These are phyloP conservation scores for Calidris pygmaea DNA, from an alignment of 2,113 vertebrate species.

Conservation along the genomic window DNA sequence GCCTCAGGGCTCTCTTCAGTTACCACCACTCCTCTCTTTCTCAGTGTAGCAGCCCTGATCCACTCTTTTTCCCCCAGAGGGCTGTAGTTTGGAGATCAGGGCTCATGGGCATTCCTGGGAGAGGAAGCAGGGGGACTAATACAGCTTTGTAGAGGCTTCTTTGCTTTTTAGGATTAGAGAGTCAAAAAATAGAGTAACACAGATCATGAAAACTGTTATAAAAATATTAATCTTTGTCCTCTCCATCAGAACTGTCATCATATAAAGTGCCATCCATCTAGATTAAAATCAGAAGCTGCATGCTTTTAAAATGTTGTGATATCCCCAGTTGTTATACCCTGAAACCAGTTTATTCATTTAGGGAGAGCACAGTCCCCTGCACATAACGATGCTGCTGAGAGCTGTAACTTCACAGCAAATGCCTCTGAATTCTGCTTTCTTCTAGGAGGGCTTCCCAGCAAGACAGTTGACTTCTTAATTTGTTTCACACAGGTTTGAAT, in stretches of 20 bases:
- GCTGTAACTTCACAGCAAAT: background rate
- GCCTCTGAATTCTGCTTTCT: background rate
- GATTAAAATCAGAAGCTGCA: background rate
- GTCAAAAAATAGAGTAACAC: background rate
- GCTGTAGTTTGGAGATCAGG: background rate
- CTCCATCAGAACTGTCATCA: background rate
- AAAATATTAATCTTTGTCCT: background rate
- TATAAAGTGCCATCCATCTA: background rate
- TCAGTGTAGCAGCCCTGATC: background rate
- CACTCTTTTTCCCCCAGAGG: background rate
- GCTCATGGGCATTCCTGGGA: background rate
- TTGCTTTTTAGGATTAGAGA: background rate
- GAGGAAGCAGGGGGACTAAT: background rate
- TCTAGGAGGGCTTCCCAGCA: background rate
- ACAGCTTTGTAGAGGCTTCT: background rate
- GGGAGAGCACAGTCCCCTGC: background rate
- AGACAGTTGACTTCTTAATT: background rate
- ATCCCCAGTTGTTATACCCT: background rate
- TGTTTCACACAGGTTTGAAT: background rate
- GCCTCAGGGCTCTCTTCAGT: background rate
- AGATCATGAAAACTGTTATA: background rate
- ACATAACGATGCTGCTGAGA: accelerated
- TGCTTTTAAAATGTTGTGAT: background rate
- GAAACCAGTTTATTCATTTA: background rate
- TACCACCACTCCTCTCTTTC: background rate